These are phyloP conservation scores for Resseliella maxima DNA, from an alignment of 2,888 invertebrate genomes.

Conservation along the genomic window DNA sequence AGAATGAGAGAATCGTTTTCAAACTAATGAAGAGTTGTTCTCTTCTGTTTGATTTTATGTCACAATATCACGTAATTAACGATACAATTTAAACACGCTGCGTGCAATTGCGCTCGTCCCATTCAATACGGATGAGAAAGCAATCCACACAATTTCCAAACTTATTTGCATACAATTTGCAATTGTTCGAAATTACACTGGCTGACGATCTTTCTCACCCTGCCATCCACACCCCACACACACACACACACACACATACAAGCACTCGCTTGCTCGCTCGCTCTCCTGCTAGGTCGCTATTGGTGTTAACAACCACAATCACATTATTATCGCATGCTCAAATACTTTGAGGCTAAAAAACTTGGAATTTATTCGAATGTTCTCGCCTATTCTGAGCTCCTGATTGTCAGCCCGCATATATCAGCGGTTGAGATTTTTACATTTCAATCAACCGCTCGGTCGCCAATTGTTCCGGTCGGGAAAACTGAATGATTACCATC, in stretches of 20 bases:
- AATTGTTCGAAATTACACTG: conserved; percentile 29
- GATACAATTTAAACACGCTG: conserved; percentile 24
- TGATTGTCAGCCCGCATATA: not conserved
- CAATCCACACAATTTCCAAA: not conserved
- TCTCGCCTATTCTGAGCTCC: not conserved
- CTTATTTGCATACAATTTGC: conserved; percentile 25
- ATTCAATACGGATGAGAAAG: conserved; percentile 11
- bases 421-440: not conserved
- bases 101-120: conserved; percentile 8
- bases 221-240: no score
- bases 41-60: conserved; percentile 33
- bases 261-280: no score
- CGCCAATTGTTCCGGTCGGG: conserved; percentile 1
- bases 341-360: not conserved
- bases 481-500: not conserved
- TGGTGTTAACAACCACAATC: not conserved
- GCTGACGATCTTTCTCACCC: not conserved
- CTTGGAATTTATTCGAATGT: not conserved
- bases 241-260: no score
- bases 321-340: not conserved
- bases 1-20: not conserved
- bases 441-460: not conserved
- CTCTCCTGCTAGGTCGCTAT: no score
- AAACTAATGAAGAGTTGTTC: conserved; percentile 39
- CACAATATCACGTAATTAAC: conserved; percentile 43